These are phyloP conservation scores for Distichodus sexfasciatus DNA, from an alignment of 2,797 vertebrate species.

Conservation along the genomic window DNA sequence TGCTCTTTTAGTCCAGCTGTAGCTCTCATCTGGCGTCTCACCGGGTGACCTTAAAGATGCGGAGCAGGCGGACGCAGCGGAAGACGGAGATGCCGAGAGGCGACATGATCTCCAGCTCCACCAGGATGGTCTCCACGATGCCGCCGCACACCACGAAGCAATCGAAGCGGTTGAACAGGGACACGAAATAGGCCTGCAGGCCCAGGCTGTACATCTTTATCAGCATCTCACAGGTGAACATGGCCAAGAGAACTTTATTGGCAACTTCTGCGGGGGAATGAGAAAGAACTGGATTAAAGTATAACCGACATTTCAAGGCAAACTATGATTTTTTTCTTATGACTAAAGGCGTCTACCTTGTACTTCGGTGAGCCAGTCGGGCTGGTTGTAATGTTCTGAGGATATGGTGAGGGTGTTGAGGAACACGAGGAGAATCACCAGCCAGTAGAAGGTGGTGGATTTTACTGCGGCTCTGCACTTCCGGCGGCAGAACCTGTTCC, in stretches of 20 bases:
- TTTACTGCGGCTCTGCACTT: slow-evolving; percentile 93
- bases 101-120: slow-evolving; percentile 95
- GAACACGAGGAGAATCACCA: slow-evolving; percentile 97
- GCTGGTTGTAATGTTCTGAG: slow-evolving; percentile 96
- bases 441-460: slow-evolving; percentile 96
- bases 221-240: slow-evolving; percentile 97
- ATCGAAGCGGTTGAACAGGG: slow-evolving; percentile 97
- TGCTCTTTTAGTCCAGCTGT: too few species aligned
- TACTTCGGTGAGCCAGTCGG: slow-evolving; percentile 90
- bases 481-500: slow-evolving; percentile 94
- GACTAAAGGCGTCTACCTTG: slow-evolving; percentile 78
- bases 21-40: too few species aligned
- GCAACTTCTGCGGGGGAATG: slow-evolving; percentile 81
- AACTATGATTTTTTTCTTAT: too few species aligned
- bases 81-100: slow-evolving; percentile 96
- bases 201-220: slow-evolving; percentile 98
- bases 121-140: slow-evolving; percentile 93
- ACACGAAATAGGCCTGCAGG: slow-evolving; percentile 95
- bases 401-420: slow-evolving; percentile 98
- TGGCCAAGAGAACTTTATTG: slow-evolving; percentile 93
- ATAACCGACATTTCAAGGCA: neutral
- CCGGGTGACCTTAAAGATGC: slow-evolving; percentile 99
- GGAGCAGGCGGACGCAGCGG: slow-evolving; percentile 93
- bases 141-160: slow-evolving; percentile 98
- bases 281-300: neutral